Evolutionary conservation across 2,797 vertebrate genomes (phyloP).

Genomic region (Discoglossus pictus): DNA sequence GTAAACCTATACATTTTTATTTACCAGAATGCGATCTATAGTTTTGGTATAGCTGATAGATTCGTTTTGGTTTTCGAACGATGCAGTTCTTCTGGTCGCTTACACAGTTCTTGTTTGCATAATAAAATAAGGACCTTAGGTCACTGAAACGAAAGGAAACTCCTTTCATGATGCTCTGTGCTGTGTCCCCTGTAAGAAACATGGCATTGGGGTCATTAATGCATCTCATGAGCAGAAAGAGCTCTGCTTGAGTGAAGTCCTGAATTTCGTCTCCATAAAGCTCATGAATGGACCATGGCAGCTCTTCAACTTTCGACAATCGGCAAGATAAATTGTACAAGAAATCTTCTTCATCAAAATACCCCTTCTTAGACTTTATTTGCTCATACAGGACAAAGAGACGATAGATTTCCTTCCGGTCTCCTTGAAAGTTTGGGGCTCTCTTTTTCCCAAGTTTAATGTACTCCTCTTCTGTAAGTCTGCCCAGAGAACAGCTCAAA

Average conservation of each 20-base stretch:
- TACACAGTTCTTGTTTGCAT: constrained; percentile 65
- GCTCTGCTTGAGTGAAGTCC: constrained; percentile 78
- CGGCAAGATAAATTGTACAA: constrained; percentile 71
- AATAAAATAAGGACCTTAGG: constrained; percentile 74
- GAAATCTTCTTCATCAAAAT: constrained; percentile 78
- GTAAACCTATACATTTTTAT: neutral
- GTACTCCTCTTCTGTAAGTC: constrained; percentile 72
- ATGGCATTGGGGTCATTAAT: constrained; percentile 79
- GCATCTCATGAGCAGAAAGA: constrained; percentile 72
- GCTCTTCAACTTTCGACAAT: constrained; percentile 62
- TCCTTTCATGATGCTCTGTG: constrained; percentile 80
- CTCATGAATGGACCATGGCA: constrained; percentile 78
- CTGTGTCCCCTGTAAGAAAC: constrained; percentile 80
- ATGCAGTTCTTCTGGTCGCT: constrained; percentile 60
- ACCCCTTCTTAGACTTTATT: constrained; percentile 70
- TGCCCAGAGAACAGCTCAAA: constrained; percentile 64
- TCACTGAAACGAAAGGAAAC: constrained; percentile 80
- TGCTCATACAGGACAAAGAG: constrained; percentile 75
- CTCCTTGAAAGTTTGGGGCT: constrained; percentile 72
- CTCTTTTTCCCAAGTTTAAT: constrained; percentile 74
- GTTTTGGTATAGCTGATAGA: constrained; percentile 78
- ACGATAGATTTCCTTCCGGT: constrained; percentile 73
- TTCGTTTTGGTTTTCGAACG: constrained; percentile 71
- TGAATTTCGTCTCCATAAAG: constrained; percentile 79
- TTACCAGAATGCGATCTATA: constrained; percentile 80